Conservation (phyloP, 2,888 invertebrate species). For the Heliconius erato region DNA sequence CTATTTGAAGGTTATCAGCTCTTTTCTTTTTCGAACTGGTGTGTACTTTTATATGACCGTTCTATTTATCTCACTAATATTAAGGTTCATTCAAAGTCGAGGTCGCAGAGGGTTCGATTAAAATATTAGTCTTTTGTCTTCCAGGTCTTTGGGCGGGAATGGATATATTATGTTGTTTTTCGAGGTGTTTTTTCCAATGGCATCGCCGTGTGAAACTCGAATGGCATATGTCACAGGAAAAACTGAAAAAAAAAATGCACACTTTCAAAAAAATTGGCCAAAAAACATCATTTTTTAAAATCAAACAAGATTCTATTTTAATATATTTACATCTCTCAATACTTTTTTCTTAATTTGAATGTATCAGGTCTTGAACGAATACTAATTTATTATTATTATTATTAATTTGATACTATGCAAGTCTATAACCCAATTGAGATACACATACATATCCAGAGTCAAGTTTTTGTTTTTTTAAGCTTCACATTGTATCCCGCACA, state of each 20-base stretch:
- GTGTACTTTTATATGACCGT: too few species aligned
- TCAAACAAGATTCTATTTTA: too few species aligned
- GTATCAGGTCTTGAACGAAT: too few species aligned
- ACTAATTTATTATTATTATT: too few species aligned
- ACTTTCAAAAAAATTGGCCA: too few species aligned
- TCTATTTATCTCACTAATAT: background rate
- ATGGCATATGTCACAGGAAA: conserved; percentile 68
- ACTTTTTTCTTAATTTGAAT: too few species aligned
- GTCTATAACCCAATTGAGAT: too few species aligned
- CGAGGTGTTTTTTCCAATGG: conserved; percentile 73
- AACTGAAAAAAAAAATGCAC: conserved; percentile 56
- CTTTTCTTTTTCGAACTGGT: too few species aligned
- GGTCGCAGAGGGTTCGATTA: conserved; percentile 4
- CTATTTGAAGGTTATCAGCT: too few species aligned
- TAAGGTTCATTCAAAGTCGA: background rate
- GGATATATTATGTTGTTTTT: conserved; percentile 64
- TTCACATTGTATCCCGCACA: too few species aligned
- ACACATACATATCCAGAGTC: background rate
- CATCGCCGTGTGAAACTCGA: conserved; percentile 68
- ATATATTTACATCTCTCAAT: too few species aligned
- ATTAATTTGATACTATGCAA: background rate
- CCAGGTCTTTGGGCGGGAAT: conserved; percentile 68
- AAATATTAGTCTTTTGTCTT: conserved; percentile 50
- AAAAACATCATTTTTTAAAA: too few species aligned
- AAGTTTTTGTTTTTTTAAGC: background rate